Evolutionary conservation across 2,888 invertebrate genomes (phyloP), one percentile per base, ranked within the genome.

Genomic region (Agrochola lota): DNA sequence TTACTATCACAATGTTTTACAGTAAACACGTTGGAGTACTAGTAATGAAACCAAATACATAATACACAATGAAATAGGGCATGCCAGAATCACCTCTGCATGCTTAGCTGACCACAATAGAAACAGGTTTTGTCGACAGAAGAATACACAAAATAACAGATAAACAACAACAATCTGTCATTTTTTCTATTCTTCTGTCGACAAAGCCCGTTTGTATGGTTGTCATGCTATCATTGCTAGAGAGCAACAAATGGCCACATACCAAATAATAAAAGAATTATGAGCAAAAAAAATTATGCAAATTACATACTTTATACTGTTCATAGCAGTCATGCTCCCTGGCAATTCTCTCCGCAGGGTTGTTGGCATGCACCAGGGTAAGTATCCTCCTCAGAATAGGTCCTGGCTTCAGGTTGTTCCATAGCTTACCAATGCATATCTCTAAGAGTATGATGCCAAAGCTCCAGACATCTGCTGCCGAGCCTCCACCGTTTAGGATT

Each of bases 401-500:
- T 0, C 98, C 97, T 43, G 98, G 97, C 93, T 98, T 98, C 15
- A 98, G 94, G 85, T 97, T 97, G 67, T 96, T 95, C 98, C 98
- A 99, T 12, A 99, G 94, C 79, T 97, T 96, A 81, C 98, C 97
- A 62, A 99, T 95, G 78, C 98, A 96, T 8, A 99, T 94, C 95
- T 99, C 99, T 0, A 98, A 96, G 55, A 99, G 93, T 79, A 99
- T 97, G 78, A 99, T 98, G n/a, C 99, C 99, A 80, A 99, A 95
- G 1, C 99, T 98, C 99, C 99, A 99, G 49, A 99, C 97, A 95
- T 99, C 99, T 30, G 98, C 98, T 93, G 99, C 98, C 0, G 98
- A 97, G 70, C 98, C 98, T 72, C 97, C 97, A 46, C 97, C 97
- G 72, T 97, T 97, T 6, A 98, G 91, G 87, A 98, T 97, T 59